Evolutionary conservation across 2,113 vertebrate species (phyloP), one percentile per base, ranked within the genome.

Genomic region (Lates calcarifer): DNA sequence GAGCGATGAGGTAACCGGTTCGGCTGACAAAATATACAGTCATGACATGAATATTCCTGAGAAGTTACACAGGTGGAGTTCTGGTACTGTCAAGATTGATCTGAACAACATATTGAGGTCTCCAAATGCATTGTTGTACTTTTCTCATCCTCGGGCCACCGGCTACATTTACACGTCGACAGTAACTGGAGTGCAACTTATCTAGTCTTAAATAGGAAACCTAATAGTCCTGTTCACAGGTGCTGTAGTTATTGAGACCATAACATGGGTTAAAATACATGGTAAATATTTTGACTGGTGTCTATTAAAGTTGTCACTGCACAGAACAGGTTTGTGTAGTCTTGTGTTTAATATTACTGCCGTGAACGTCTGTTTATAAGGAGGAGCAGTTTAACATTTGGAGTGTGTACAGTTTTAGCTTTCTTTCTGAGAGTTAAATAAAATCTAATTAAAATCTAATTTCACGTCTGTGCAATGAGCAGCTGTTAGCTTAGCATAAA

Each of bases 11-110:
- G 74, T 74, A 31, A 87, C 45, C 0, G 31, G n/a, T 51, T 28
- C 12, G 4, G 4, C 18, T n/a, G 47, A 67, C 55, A 24, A 17
- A 77, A 47, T 24, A 47, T 24, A 28, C 22, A 29, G 70, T 12
- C 63, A 8, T 55, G 73, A 81, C 74, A 82, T 39, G 33, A 88
- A 89, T 89, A 81, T 67, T 82, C 83, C 78, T 81, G 74, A 83
- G 72, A 86, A 80, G 33, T 47, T 3, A 0, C n/a, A 66, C 82
- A 74, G 72, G 61, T 77, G 67, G 57, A 74, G 55, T 61, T 83
- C 8, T 41, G 35, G 12, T 65, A 20, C 45, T 71, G 78, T 74
- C 61, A 65, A 20, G 7, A 71, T n/a, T 24, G 33, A 65, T 80
- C 60, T 28, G 31, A 53, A 70, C 45, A 28, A 72, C 84, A 77